Evolutionary conservation across 2,113 vertebrate species (phyloP).

Genomic region (Apodemus sylvaticus): DNA sequence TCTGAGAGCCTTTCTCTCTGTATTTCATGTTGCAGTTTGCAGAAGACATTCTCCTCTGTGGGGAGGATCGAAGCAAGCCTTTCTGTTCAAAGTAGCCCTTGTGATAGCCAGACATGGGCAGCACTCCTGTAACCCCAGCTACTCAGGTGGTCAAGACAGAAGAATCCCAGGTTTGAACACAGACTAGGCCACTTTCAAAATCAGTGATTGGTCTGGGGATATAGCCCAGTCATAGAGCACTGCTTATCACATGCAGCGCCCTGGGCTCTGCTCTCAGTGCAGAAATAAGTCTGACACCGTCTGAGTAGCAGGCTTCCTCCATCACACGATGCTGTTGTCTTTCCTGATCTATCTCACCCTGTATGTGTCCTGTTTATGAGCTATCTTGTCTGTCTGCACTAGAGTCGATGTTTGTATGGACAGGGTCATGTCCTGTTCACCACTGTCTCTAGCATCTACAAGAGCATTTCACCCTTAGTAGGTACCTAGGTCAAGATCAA

Average conservation of each 20-base stretch:
- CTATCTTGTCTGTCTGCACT: neutral
- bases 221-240: neutral
- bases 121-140: neutral
- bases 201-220: neutral
- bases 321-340: neutral
- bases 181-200: neutral
- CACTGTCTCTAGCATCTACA: neutral
- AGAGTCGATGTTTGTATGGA: neutral
- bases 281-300: neutral
- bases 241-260: neutral
- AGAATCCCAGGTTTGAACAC: neutral
- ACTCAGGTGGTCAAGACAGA: neutral
- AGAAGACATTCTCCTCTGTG: neutral
- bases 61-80: neutral
- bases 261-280: neutral
- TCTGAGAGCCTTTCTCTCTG: neutral
- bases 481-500: neutral
- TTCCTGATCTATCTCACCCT: neutral
- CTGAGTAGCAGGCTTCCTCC: neutral
- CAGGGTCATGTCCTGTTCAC: neutral
- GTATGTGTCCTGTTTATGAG: neutral
- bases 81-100: neutral
- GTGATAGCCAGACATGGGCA: neutral
- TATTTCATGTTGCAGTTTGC: neutral
- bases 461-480: neutral